These are phyloP conservation scores for Eulemur rufifrons DNA, from an alignment of 2,113 vertebrate genomes.

Conservation along the genomic window DNA sequence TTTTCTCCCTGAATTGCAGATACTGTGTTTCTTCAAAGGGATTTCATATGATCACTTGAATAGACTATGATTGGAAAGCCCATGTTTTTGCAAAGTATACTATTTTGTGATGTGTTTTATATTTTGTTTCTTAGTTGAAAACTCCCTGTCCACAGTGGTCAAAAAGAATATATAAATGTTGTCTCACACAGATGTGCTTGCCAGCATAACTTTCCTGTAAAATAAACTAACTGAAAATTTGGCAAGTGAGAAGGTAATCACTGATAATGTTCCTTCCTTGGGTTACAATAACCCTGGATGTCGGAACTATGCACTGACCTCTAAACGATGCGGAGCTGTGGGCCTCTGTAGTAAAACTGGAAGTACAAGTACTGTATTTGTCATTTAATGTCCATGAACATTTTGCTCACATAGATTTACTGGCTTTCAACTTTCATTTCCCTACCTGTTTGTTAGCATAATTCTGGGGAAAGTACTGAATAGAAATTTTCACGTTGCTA, in stretches of 20 bases:
- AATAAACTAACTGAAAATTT: neutral
- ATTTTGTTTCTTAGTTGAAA: slow-evolving; percentile 20
- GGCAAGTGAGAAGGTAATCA: neutral
- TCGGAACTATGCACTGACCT: neutral
- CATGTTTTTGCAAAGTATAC: slow-evolving; percentile 11
- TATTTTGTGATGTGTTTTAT: slow-evolving; percentile 18
- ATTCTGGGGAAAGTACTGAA: neutral
- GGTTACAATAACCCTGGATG: neutral
- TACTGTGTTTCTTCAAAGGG: neutral
- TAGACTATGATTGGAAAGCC: neutral
- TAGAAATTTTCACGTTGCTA: neutral
- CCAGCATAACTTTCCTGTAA: neutral
- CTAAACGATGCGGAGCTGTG: neutral
- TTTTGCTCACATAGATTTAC: neutral
- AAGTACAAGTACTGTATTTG: neutral
- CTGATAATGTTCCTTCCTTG: neutral
- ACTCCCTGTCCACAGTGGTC: neutral
- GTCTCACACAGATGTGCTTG: neutral
- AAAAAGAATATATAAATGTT: slow-evolving; percentile 14
- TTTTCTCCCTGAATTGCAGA: neutral
- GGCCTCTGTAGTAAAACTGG: neutral
- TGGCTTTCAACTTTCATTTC: neutral
- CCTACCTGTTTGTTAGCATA: neutral
- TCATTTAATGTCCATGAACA: neutral
- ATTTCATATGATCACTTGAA: neutral